Evolutionary conservation across 2,888 invertebrate genomes (phyloP).

Genomic region (Dicycla oo): DNA sequence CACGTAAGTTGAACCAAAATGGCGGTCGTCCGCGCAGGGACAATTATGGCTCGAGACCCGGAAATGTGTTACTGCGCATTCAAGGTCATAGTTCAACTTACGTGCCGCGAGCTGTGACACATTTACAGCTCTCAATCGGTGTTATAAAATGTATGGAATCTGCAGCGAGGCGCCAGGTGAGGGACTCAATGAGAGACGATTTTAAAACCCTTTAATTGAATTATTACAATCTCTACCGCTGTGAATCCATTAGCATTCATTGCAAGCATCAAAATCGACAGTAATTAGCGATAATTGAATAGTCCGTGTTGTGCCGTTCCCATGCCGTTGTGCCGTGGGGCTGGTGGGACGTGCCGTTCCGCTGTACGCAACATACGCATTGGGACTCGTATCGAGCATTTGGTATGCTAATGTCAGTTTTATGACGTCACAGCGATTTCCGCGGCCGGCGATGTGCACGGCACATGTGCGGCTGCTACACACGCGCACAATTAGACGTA

Average conservation of each 20-base stretch:
- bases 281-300: slow-evolving; percentile 66
- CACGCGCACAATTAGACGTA: slow-evolving; percentile 9
- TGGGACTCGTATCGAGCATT: slow-evolving; percentile 14
- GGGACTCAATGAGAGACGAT: neutral
- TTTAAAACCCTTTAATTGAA: slow-evolving; percentile 58
- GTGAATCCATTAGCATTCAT: slow-evolving; percentile 61
- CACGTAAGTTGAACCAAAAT: no score
- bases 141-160: slow-evolving; percentile 10
- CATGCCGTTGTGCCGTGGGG: neutral
- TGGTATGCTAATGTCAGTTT: slow-evolving; percentile 41
- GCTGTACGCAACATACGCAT: slow-evolving; percentile 12
- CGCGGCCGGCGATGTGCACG: neutral
- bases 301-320: slow-evolving; percentile 19
- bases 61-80: no score
- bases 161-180: neutral
- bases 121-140: no score
- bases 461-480: slow-evolving; percentile 11
- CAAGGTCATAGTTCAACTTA: no score
- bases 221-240: slow-evolving; percentile 29
- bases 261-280: slow-evolving; percentile 65
- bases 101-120: no score
- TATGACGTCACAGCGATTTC: slow-evolving; percentile 36
- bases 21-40: no score
- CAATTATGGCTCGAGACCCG: no score
- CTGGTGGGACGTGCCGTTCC: neutral